Conservation (phyloP, 2,888 invertebrate species). For the Drosophila barbarae region DNA sequence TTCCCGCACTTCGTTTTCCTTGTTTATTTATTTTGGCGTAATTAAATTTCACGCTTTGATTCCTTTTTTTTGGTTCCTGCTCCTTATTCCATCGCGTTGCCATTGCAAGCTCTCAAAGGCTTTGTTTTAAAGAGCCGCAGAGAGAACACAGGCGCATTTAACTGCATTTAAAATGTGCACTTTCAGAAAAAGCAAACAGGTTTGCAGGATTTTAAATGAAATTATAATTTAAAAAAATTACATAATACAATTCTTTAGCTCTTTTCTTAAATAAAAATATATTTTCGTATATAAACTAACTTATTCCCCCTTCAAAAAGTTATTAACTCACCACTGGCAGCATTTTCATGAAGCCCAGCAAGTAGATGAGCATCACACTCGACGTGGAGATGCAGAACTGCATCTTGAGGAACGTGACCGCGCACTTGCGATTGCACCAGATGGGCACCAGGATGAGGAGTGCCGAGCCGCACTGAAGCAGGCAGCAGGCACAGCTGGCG, state of each 20-base stretch:
- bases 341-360: conserved; percentile 80
- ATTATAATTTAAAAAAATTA: background rate
- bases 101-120: conserved; percentile 37
- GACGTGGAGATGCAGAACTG: conserved; percentile 86
- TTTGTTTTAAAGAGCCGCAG: conserved; percentile 36
- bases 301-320: background rate
- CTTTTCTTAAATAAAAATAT: too few species aligned
- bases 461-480: conserved; percentile 79
- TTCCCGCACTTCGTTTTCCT: conserved; percentile 45
- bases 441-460: conserved; percentile 79
- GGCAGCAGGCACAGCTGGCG: conserved; percentile 79
- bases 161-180: conserved; percentile 14
- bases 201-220: background rate
- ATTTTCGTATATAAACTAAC: background rate
- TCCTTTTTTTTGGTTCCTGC: conserved; percentile 9
- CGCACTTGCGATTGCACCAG: conserved; percentile 80
- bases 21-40: conserved; percentile 65
- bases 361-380: conserved; percentile 85
- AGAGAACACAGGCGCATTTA: conserved; percentile 2
- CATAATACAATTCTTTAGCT: background rate
- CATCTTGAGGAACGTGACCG: conserved; percentile 84
- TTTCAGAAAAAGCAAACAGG: background rate
- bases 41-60: conserved; percentile 65
- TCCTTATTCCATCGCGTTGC: conserved; percentile 2
- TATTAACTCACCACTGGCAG: conserved; percentile 80